phyloP scores from a whole-genome alignment of 2,113 vertebrate genomes.

The Neolamprologus kungweensis region DNA sequence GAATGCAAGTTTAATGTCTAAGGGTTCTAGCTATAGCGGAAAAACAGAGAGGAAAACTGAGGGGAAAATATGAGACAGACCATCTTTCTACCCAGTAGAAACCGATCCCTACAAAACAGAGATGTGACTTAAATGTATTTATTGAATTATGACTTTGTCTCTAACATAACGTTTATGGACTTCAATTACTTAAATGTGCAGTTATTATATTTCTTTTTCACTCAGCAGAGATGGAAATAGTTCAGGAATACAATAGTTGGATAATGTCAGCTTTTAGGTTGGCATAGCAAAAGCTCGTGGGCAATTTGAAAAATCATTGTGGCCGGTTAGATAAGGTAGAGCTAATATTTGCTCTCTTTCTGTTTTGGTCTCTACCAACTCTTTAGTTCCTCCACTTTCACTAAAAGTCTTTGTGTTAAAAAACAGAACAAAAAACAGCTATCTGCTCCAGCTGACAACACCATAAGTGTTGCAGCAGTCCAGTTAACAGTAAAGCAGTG shows the following conservation, averaged over 20 bases:
- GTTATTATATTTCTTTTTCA: not conserved
- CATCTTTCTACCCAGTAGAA: not conserved
- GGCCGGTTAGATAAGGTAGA: not conserved
- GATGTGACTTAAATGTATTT: not conserved
- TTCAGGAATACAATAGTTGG: not conserved
- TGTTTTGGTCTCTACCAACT: not conserved
- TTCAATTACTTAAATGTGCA: not conserved
- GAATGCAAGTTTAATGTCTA: slow-evolving; percentile 12
- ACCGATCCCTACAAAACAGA: not conserved
- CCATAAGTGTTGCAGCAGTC: not conserved
- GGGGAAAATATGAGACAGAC: not conserved
- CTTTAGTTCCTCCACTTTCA: not conserved
- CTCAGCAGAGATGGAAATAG: not conserved
- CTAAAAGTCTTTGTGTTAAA: not conserved
- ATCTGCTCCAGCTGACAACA: not conserved
- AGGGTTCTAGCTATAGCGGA: not conserved
- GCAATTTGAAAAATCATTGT: not conserved
- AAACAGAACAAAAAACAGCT: not conserved
- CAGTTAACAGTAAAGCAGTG: not conserved
- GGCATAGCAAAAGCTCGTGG: not conserved
- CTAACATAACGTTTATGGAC: not conserved
- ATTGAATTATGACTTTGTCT: not conserved
- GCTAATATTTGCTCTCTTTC: not conserved
- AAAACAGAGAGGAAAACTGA: not conserved
- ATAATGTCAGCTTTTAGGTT: not conserved